Evolutionary conservation across 2,888 invertebrate species (phyloP), one percentile per base, ranked within the genome.

Genomic region (Drosophila hamatofila): DNA sequence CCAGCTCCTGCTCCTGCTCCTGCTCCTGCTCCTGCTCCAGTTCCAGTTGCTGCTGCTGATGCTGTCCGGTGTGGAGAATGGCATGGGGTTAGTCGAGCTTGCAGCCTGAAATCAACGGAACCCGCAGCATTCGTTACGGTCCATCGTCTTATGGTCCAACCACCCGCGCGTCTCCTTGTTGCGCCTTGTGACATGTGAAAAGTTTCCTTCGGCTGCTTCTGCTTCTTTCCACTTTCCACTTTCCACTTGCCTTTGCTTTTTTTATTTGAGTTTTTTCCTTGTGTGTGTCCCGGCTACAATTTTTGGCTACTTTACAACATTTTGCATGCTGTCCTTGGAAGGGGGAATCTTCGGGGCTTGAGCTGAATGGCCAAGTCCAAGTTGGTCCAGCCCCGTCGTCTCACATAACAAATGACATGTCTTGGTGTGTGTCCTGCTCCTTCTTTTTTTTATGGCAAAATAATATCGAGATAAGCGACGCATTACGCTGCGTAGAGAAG

Each of bases 121-220:
- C 91, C 91, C 91, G 91, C 91, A 90, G 88, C 76, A 89, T 91
- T 90, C 80, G 91, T 68, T 80, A 82, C 75, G 89, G 80, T 81
- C 78, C 73, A 79, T 79, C 75, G 49, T 75, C 70, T 75, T 73
- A 27, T 30, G 44, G n/a, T 6, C 16, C n/a, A n/a, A 16, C 21
- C 21, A n/a, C 14, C 37, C 42, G 11, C n/a, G 9, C 42, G 2
- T n/a, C 14, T 18, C n/a, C 58, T 18, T 27, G 52, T 46, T 51
- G 39, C 11, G 30, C 42, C 46, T 54, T 71, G 55, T 71, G 74
- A 81, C 87, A 88, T 88, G 81, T 88, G 87, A 81, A 86, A 83
- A 86, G 84, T 88, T 78, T 78, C 68, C 66, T 69, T 54, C 48
- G 46, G 27, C 33, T 37, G 64, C 54, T 54, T 16, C 35, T 37